Conservation (phyloP, 2,888 invertebrate genomes). For the Chelonus formosanus region DNA sequence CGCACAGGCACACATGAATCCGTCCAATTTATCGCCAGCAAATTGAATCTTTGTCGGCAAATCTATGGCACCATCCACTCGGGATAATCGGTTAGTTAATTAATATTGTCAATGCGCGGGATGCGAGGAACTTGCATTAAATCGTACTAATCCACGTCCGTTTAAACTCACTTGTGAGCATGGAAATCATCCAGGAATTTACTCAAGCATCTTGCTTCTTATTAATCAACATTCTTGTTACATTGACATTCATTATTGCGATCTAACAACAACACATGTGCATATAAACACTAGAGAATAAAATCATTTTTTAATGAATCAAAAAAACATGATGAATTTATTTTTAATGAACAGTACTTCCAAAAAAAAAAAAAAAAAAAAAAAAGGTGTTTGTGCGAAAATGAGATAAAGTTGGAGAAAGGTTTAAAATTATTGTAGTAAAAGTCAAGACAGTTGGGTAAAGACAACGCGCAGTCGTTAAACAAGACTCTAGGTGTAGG, state of each 20-base stretch:
- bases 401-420: conserved; percentile 13
- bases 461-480: conserved; percentile 35
- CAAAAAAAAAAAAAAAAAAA: neutral
- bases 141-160: conserved; percentile 22
- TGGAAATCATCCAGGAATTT: conserved; percentile 9
- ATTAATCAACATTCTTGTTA: no score
- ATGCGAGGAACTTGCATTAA: conserved; percentile 23
- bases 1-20: conserved; percentile 23
- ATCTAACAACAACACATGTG: no score
- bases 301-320: neutral
- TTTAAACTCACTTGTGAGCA: conserved; percentile 17
- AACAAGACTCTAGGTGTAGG: conserved; percentile 27
- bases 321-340: neutral
- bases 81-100: conserved; percentile 41
- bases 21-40: conserved; percentile 32
- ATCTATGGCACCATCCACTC: conserved; percentile 27
- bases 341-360: no score
- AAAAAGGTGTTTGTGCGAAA: conserved; percentile 9
- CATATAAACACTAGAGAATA: neutral
- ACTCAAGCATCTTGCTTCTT: neutral
- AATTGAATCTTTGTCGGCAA: conserved; percentile 35
- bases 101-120: conserved; percentile 41
- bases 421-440: conserved; percentile 20
- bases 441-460: conserved; percentile 25
- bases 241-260: no score